Conservation (phyloP, 2,888 invertebrate genomes). For the Punctoribates punctum region DNA sequence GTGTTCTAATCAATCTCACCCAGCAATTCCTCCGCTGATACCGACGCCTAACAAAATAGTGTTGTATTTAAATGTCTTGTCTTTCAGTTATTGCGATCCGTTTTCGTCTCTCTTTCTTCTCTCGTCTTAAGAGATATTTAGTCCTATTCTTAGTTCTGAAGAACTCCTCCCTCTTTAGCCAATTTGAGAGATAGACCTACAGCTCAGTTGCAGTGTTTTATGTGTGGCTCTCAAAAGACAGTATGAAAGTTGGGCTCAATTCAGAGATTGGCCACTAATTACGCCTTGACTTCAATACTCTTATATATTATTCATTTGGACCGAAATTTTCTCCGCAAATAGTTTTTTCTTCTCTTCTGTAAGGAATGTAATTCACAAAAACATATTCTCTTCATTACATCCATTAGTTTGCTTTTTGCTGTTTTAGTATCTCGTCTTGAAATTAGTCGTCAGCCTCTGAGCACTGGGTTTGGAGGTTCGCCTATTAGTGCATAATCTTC, state of each 20-base stretch:
- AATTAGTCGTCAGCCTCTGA: slow-evolving; percentile 21
- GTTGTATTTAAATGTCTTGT: slow-evolving; percentile 11
- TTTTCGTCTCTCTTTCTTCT: slow-evolving; percentile 14
- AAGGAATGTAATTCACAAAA: slow-evolving; percentile 35
- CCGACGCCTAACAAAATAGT: background rate
- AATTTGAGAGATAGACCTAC: slow-evolving; percentile 22
- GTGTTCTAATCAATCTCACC: slow-evolving; percentile 17
- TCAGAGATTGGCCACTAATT: slow-evolving; percentile 10
- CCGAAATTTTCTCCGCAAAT: background rate
- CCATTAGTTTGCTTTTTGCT: background rate
- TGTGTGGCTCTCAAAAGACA: background rate
- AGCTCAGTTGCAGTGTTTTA: background rate
- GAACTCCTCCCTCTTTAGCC: slow-evolving; percentile 16
- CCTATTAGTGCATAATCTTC: slow-evolving; percentile 28
- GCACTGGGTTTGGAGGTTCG: background rate
- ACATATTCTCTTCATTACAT: background rate
- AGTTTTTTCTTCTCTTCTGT: background rate
- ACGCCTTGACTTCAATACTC: background rate
- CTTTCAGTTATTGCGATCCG: background rate
- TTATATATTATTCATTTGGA: slow-evolving; percentile 8
- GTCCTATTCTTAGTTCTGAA: background rate
- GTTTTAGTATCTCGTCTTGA: background rate
- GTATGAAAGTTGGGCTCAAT: background rate
- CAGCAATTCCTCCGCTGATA: background rate
- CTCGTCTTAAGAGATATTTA: background rate